phyloP scores from a whole-genome alignment of 1,140 invertebrate genomes.

The Harpegnathos saltator region DNA sequence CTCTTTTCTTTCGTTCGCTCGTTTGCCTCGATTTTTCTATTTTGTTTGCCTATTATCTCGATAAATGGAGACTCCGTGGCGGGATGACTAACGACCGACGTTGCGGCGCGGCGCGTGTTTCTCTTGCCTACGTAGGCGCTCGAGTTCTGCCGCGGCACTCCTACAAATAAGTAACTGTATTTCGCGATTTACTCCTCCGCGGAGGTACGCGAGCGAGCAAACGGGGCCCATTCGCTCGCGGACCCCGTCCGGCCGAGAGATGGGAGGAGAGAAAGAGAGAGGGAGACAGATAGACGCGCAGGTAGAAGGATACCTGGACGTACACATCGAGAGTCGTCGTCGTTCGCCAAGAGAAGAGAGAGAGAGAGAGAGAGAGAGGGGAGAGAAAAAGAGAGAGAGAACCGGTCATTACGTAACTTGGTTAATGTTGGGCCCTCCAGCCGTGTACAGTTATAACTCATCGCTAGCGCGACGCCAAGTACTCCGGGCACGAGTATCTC shows the following conservation, averaged over 20 bases:
- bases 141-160: conserved; percentile 67
- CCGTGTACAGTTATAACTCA: conserved; percentile 67
- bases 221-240: conserved; percentile 46
- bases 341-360: conserved; percentile 8
- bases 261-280: conserved; percentile 27
- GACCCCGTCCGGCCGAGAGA: conserved; percentile 46
- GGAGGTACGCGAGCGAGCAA: conserved; percentile 57
- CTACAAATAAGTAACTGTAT: conserved; percentile 80
- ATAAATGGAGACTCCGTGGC: background rate
- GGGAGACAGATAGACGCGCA: conserved; percentile 21
- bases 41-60: background rate
- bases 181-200: conserved; percentile 76
- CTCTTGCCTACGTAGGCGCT: conserved; percentile 52
- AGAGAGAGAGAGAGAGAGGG: conserved; percentile 58
- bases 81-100: background rate
- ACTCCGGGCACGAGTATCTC: background rate
- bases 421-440: conserved; percentile 63
- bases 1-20: background rate
- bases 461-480: conserved; percentile 22
- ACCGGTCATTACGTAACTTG: conserved; percentile 75
- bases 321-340: conserved; percentile 3
- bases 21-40: background rate
- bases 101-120: conserved; percentile 5
- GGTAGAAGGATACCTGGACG: conserved; percentile 8
- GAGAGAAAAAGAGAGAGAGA: conserved; percentile 57